These are phyloP conservation scores for Cranoglanis bouderius DNA, from an alignment of 2,113 vertebrate species.

Conservation along the genomic window DNA sequence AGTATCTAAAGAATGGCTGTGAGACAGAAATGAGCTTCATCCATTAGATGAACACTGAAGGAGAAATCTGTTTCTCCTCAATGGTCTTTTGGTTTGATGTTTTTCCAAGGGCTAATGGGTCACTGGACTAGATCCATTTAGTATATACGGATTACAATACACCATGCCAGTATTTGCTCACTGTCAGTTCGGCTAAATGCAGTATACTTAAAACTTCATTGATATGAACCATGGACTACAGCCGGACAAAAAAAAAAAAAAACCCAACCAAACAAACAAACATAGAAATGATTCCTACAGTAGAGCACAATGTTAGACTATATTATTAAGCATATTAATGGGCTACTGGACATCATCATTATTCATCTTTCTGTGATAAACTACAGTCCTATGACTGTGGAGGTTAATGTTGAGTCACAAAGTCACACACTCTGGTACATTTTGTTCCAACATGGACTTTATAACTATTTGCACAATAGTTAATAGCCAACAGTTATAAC, in stretches of 20 bases:
- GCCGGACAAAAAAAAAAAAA: not conserved
- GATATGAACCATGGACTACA: not conserved
- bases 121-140: not conserved
- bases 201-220: not conserved
- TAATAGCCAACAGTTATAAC: too few relatives aligned
- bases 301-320: not conserved
- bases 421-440: not conserved
- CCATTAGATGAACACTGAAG: not conserved
- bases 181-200: slow-evolving; percentile 18
- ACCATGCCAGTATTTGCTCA: slow-evolving; percentile 34
- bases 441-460: not conserved
- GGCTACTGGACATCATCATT: not conserved
- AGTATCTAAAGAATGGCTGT: not conserved
- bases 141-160: slow-evolving; percentile 45
- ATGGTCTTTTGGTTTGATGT: slow-evolving; percentile 2
- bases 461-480: not conserved
- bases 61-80: not conserved
- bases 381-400: not conserved
- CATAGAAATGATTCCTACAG: not conserved
- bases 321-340: not conserved
- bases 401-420: not conserved
- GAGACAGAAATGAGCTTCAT: not conserved
- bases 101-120: slow-evolving; percentile 37
- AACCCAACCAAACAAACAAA: too few relatives aligned
- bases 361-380: not conserved